A percentile compares a stretch with the other conserved stretches of the same genome.
phyloP scores from a whole-genome alignment of 2,797 vertebrate genomes.

The Triplophysa yarkandensis region DNA sequence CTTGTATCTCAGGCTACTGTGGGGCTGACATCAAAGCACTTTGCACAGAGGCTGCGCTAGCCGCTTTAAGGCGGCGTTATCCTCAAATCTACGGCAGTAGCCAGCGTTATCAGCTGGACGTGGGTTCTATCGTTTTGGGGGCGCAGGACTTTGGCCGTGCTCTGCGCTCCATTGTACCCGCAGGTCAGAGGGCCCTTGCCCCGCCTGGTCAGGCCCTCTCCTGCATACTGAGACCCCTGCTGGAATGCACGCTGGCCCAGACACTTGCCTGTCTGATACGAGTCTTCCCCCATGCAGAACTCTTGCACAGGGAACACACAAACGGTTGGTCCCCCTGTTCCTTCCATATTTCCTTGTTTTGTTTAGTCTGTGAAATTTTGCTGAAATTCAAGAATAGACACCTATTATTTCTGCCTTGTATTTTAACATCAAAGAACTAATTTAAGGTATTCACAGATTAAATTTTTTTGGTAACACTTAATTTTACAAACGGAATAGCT shows the following conservation, averaged over 20 bases:
- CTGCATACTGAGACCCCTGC: slow-evolving; percentile 85
- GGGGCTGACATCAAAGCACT: slow-evolving; percentile 99
- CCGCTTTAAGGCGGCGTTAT: slow-evolving; percentile 91
- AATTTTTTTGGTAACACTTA: too few species aligned
- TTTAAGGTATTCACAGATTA: too few species aligned
- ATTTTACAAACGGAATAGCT: too few species aligned
- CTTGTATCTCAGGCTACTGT: slow-evolving; percentile 85
- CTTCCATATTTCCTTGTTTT: background rate
- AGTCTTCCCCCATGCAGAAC: slow-evolving; percentile 95
- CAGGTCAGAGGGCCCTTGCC: slow-evolving; percentile 90
- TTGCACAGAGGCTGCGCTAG: slow-evolving; percentile 97
- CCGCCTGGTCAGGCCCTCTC: slow-evolving; percentile 89
- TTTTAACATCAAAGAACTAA: too few species aligned
- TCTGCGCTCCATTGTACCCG: slow-evolving; percentile 93
- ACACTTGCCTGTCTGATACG: slow-evolving; percentile 85
- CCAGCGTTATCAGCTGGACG: slow-evolving; percentile 91
- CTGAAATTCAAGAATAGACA: too few species aligned
- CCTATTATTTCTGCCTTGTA: too few species aligned
- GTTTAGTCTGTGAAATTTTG: background rate
- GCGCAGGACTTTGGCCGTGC: slow-evolving; percentile 92
- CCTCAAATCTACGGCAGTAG: slow-evolving; percentile 98
- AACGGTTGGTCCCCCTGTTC: slow-evolving; percentile 74
- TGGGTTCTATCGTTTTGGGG: slow-evolving; percentile 90
- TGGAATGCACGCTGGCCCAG: slow-evolving; percentile 84
- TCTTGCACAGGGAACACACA: slow-evolving; percentile 83